Evolutionary conservation across 2,888 invertebrate genomes (phyloP), one percentile per base, ranked within the genome.

Genomic region (Oasisia sp.): DNA sequence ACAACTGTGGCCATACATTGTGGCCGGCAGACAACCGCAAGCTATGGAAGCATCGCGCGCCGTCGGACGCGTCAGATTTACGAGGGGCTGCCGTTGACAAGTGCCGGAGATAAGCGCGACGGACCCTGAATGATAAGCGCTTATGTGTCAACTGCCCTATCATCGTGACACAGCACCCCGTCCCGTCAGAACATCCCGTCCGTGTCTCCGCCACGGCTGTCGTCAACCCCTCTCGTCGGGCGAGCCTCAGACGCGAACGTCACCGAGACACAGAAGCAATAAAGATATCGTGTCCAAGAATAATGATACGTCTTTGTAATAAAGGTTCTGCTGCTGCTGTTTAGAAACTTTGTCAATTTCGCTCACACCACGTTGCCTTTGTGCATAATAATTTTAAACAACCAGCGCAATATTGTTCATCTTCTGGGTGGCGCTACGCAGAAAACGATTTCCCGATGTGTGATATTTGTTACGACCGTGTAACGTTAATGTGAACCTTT

Each of bases 81-180:
- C 27, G 74, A 27, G 27, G 27, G n/a, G 74, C 74, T 74, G 74
- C 74, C 27, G 74, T 74, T 74, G 74, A 74, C 74, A 74, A 27
- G 74, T 74, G 27, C 74, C 3, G 7, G 74, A 74, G 74, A 74
- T 74, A 74, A 74, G 74, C 50, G 74, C 74, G 74, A 74, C 74
- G 74, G 74, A 74, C 74, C 74, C 74, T 74, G 74, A 74, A 74
- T 74, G 74, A 74, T 74, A 74, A 74, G 74, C 74, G 74, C 74
- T 74, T 74, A 74, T 74, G 27, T 74, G 74, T 74, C 74, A 74
- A 74, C 74, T 74, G 74, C 74, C 74, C 74, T 74, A 74, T 74
- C 74, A 74, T 74, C 74, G 27, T 74, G 74, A 74, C 74, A 74
- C 0, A 74, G 27, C 74, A 74, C 74, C 74, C 74, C 74, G 3